Evolutionary conservation across 2,797 vertebrate genomes (phyloP).

Genomic region (Manis crassicaudata): DNA sequence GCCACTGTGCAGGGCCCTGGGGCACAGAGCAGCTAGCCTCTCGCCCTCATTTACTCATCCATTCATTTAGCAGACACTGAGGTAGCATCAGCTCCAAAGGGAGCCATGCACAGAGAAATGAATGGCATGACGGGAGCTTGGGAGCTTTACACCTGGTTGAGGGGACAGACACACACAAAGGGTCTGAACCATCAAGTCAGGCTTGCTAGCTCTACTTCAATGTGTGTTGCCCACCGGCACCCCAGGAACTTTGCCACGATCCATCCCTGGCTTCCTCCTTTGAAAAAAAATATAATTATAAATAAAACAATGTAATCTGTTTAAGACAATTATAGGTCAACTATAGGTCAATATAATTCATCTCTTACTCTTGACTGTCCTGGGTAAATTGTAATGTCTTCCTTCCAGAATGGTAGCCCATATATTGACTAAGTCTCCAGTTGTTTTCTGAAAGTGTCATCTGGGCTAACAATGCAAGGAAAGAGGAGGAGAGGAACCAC

Average conservation of each 20-base stretch:
- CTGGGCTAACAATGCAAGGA: not conserved
- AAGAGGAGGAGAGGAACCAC: not conserved
- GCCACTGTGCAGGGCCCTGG: rapidly evolving
- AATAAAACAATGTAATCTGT: not conserved
- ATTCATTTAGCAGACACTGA: not conserved
- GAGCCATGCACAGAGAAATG: not conserved
- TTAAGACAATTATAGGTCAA: not conserved
- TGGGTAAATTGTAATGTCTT: not conserved
- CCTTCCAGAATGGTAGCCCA: not conserved
- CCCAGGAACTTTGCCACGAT: rapidly evolving
- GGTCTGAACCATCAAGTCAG: not conserved
- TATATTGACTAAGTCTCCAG: not conserved
- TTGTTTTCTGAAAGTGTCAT: not conserved
- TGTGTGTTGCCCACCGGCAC: not conserved
- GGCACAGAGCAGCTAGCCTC: rapidly evolving
- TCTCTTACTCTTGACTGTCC: not conserved
- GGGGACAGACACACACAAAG: not conserved
- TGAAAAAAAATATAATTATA: not conserved
- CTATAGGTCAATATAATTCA: no score
- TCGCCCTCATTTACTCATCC: not conserved
- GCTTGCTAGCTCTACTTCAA: not conserved
- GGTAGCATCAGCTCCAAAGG: not conserved
- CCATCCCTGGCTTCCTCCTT: not conserved
- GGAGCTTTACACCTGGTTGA: rapidly evolving
- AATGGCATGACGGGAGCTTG: rapidly evolving